A percentile compares a stretch with the other conserved stretches of the same genome.
phyloP scores from a whole-genome alignment of 2,113 vertebrate genomes.

The Pyrgilauda ruficollis region DNA sequence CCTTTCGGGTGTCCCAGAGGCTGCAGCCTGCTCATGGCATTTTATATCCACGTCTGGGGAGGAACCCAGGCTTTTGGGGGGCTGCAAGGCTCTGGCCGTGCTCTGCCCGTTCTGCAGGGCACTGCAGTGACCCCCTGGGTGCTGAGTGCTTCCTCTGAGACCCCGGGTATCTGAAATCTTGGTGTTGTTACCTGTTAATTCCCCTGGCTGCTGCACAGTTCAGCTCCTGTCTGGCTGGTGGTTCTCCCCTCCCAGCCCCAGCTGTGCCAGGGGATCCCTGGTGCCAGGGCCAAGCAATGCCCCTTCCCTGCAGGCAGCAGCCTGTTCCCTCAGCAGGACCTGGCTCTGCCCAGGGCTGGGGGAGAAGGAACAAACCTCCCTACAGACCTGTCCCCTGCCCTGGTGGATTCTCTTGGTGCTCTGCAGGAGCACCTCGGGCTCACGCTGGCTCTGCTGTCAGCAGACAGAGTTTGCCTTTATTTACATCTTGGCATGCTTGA shows the following conservation, averaged over 20 bases:
- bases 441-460: not conserved
- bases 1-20: rapidly evolving
- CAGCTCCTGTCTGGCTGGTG: not conserved
- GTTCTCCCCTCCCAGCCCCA: not conserved
- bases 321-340: not conserved
- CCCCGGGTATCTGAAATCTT: too few species aligned
- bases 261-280: rapidly evolving
- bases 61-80: not conserved
- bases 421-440: not conserved
- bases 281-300: not conserved
- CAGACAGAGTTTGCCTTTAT: not conserved
- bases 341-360: not conserved
- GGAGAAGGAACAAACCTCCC: not conserved
- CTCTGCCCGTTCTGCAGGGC: not conserved
- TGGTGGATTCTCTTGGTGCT: rapidly evolving
- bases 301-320: rapidly evolving
- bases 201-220: not conserved
- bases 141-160: too few species aligned
- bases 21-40: too few species aligned
- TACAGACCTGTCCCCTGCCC: rapidly evolving
- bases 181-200: too few species aligned
- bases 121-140: not conserved
- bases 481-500: not conserved
- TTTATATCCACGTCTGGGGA: rapidly evolving
- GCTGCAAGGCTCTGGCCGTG: not conserved